A percentile compares a stretch with the other conserved stretches of the same genome.
phyloP scores from a whole-genome alignment of 2,797 vertebrate species.

The Philypnodon macrostomus region DNA sequence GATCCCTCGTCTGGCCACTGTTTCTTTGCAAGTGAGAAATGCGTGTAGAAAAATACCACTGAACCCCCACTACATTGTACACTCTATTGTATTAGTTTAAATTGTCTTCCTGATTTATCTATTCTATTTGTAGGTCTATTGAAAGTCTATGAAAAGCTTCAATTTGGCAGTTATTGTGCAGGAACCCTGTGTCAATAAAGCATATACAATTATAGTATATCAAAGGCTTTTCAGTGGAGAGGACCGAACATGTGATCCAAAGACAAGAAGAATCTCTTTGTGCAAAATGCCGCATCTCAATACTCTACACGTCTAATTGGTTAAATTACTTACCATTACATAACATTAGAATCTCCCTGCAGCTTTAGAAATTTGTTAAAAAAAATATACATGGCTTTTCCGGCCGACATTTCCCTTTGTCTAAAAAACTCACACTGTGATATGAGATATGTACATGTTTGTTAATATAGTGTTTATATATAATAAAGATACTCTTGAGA shows the following conservation, averaged over 20 bases:
- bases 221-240: constrained; percentile 54
- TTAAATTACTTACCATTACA: constrained; percentile 23
- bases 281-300: constrained; percentile 58
- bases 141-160: not conserved
- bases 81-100: too few relatives aligned
- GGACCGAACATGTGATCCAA: constrained; percentile 47
- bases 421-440: constrained; percentile 71
- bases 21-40: too few relatives aligned
- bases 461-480: constrained; percentile 9
- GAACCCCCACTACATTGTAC: too few relatives aligned
- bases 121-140: too few relatives aligned
- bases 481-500: constrained; percentile 54
- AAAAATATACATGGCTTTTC: constrained; percentile 80
- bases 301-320: constrained; percentile 9
- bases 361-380: constrained; percentile 74
- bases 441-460: constrained; percentile 72
- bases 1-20: too few relatives aligned
- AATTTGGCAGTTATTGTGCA: not conserved
- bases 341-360: constrained; percentile 55
- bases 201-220: constrained; percentile 56
- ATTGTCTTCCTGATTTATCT: too few relatives aligned
- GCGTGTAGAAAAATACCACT: too few relatives aligned
- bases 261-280: constrained; percentile 47
- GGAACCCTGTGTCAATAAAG: constrained; percentile 47
- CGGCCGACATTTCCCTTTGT: constrained; percentile 68